These are phyloP conservation scores for Onchidella celtica DNA, from an alignment of 2,888 invertebrate genomes.

Conservation along the genomic window DNA sequence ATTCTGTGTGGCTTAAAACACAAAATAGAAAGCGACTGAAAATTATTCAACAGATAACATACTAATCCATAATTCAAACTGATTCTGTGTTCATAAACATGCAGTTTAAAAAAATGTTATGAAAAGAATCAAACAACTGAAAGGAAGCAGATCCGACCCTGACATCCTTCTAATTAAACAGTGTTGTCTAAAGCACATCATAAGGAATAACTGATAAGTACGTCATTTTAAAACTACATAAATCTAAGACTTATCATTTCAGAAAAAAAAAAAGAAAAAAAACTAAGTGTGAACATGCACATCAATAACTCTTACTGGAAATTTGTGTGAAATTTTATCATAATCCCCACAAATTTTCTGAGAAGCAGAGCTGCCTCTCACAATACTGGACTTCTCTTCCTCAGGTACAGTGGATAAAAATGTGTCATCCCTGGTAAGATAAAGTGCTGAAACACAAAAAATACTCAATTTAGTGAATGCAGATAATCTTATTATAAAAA, in stretches of 20 bases:
- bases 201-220: no score
- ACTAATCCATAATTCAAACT: not conserved
- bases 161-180: no score
- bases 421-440: constrained; percentile 67
- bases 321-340: constrained; percentile 71
- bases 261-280: not conserved
- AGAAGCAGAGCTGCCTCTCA: constrained; percentile 66
- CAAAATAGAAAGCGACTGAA: not conserved
- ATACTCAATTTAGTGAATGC: no score
- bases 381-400: constrained; percentile 63
- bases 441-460: constrained; percentile 74
- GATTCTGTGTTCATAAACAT: constrained; percentile 2
- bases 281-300: not conserved
- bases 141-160: no score
- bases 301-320: constrained; percentile 64
- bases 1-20: constrained; percentile 69
- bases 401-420: constrained; percentile 66
- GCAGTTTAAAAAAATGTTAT: no score
- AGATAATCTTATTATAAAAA: no score
- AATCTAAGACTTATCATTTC: no score
- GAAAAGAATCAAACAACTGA: no score
- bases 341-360: constrained; percentile 63
- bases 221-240: no score
- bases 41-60: not conserved
- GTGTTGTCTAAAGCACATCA: no score